Conservation (phyloP, 2,113 vertebrate species). For the Trochalopteron elliotii region DNA sequence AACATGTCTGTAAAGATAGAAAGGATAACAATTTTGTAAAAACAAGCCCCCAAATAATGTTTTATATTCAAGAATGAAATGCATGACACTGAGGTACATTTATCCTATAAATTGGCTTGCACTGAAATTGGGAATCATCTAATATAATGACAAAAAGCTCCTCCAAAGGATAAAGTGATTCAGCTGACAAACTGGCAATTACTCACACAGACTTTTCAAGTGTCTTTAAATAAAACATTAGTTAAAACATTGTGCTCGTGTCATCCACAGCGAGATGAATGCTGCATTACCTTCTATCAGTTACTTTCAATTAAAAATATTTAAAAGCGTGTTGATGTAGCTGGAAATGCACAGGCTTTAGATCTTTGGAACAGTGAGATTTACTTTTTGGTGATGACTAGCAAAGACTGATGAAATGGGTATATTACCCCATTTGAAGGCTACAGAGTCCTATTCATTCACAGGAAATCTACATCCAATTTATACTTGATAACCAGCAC, state of each 20-base stretch:
- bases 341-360: conserved; percentile 1
- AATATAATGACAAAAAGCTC: conserved; percentile 69
- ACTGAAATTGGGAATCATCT: conserved; percentile 58
- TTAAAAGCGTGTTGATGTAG: neutral
- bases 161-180: conserved; percentile 64
- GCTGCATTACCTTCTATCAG: conserved; percentile 36
- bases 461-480: neutral
- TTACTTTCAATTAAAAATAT: conserved; percentile 55
- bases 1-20: neutral
- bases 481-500: neutral
- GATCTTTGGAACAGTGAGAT: neutral
- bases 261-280: conserved; percentile 60
- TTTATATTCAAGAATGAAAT: conserved; percentile 35
- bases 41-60: neutral
- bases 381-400: conserved; percentile 1
- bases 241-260: conserved; percentile 34
- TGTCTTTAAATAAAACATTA: conserved; percentile 74
- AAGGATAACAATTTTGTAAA: neutral
- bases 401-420: neutral
- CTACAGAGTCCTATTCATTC: neutral
- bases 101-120: conserved; percentile 41
- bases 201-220: conserved; percentile 65
- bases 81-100: conserved; percentile 31
- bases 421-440: neutral
- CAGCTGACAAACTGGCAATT: conserved; percentile 74